These are phyloP conservation scores for Tortricodes alternella DNA, from an alignment of 2,888 invertebrate species.

Conservation along the genomic window DNA sequence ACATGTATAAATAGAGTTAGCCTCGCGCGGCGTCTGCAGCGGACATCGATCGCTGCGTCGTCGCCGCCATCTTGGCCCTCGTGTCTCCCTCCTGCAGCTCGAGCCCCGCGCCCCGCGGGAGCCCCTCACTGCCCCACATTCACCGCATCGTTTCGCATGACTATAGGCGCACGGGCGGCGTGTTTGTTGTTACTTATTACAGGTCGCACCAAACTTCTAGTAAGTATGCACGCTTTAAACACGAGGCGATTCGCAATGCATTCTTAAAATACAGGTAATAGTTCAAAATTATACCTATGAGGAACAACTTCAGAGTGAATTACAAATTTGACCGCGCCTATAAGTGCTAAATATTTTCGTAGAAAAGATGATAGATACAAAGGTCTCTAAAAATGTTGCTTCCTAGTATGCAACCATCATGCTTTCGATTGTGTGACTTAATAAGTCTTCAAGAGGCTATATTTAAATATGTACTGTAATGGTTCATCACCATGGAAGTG, in stretches of 20 bases:
- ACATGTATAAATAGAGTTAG: conserved; percentile 76
- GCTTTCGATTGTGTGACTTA: too few species aligned
- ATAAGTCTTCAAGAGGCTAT: too few species aligned
- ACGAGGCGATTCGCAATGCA: too few species aligned
- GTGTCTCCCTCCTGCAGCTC: conserved; percentile 70
- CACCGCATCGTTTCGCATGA: conserved; percentile 69
- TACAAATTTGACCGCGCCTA: neutral
- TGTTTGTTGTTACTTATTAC: conserved; percentile 37
- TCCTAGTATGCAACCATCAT: conserved; percentile 1
- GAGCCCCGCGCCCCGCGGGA: conserved; percentile 59
- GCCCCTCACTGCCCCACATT: conserved; percentile 80
- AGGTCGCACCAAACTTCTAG: too few species aligned
- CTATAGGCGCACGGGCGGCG: conserved; percentile 44
- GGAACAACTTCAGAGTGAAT: too few species aligned
- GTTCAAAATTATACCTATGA: too few species aligned
- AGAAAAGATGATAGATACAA: too few species aligned
- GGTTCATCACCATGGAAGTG: too few species aligned
- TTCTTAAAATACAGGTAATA: too few species aligned
- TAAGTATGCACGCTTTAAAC: too few species aligned
- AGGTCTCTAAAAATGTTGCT: neutral
- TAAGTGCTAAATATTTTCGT: neutral
- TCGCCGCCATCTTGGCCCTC: conserved; percentile 82
- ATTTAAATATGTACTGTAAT: too few species aligned
- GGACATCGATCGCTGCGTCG: conserved; percentile 81
- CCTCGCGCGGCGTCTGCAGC: conserved; percentile 75